A percentile compares a stretch with the other conserved stretches of the same genome.
These are phyloP conservation scores for Tenthredo distinguenda DNA, from an alignment of 2,888 invertebrate genomes.

Conservation along the genomic window DNA sequence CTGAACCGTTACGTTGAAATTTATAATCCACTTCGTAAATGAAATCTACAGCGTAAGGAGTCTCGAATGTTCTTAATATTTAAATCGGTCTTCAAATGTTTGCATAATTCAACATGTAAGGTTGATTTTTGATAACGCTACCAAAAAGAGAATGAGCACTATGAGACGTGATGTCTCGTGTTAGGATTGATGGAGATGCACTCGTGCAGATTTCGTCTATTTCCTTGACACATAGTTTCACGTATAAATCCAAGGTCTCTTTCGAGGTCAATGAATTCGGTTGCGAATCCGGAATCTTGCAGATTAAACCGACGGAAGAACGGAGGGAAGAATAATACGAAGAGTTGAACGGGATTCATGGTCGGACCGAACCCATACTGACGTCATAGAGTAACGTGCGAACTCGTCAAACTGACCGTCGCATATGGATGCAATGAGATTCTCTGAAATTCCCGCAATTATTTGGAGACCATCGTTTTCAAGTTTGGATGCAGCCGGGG, in stretches of 20 bases:
- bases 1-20: neutral
- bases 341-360: neutral
- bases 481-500: conserved; percentile 14
- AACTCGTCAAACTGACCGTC: neutral
- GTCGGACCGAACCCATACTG: neutral
- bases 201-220: conserved; percentile 30
- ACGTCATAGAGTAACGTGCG: neutral
- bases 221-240: neutral
- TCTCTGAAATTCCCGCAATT: conserved; percentile 23
- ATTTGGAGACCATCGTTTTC: conserved; percentile 23
- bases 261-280: conserved; percentile 26
- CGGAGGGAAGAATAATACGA: neutral
- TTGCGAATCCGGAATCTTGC: conserved; percentile 11
- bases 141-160: neutral
- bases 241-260: neutral
- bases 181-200: neutral
- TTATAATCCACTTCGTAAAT: neutral
- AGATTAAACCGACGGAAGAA: neutral
- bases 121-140: neutral
- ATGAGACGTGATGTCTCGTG: neutral
- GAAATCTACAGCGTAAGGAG: neutral
- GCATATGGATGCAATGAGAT: neutral
- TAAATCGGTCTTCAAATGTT: neutral
- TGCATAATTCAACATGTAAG: conserved; percentile 11
- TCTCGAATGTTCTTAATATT: neutral